These are phyloP conservation scores for Danio aesculapii DNA, from an alignment of 2,797 vertebrate species.

Conservation along the genomic window DNA sequence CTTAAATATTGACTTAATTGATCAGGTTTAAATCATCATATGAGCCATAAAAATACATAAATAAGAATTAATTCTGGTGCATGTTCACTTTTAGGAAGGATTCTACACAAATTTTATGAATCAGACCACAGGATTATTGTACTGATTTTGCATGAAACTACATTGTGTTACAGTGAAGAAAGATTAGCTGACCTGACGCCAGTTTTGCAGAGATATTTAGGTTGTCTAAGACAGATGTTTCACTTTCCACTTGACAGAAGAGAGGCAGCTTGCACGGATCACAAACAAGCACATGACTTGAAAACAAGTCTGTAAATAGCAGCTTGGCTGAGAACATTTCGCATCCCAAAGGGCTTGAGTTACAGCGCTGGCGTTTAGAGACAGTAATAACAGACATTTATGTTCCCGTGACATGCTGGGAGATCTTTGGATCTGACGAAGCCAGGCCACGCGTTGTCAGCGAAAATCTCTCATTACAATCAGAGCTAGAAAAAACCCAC, in stretches of 20 bases:
- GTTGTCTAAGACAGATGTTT: slow-evolving; percentile 21
- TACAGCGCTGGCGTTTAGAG: slow-evolving; percentile 62
- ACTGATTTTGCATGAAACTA: background rate
- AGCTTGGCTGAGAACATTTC: slow-evolving; percentile 48
- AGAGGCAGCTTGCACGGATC: slow-evolving; percentile 18
- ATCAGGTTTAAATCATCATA: too few relatives aligned
- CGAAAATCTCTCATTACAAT: slow-evolving; percentile 14
- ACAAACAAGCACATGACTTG: slow-evolving; percentile 71
- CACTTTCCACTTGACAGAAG: slow-evolving; percentile 30
- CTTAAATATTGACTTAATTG: too few relatives aligned
- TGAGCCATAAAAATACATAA: too few relatives aligned
- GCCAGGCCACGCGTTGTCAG: background rate
- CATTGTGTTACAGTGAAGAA: background rate
- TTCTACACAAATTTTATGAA: too few relatives aligned
- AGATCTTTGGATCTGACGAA: slow-evolving; percentile 29
- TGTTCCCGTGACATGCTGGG: background rate
- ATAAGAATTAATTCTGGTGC: too few relatives aligned
- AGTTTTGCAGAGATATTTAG: background rate
- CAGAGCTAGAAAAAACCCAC: background rate
- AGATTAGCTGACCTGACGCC: slow-evolving; percentile 10
- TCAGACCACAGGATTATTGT: too few relatives aligned
- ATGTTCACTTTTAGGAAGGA: too few relatives aligned
- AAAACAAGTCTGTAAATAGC: slow-evolving; percentile 80
- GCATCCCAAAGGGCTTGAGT: slow-evolving; percentile 61
- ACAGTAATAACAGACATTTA: slow-evolving; percentile 49